These are phyloP conservation scores for Euzetes globulus DNA, from an alignment of 2,888 invertebrate genomes.

Conservation along the genomic window DNA sequence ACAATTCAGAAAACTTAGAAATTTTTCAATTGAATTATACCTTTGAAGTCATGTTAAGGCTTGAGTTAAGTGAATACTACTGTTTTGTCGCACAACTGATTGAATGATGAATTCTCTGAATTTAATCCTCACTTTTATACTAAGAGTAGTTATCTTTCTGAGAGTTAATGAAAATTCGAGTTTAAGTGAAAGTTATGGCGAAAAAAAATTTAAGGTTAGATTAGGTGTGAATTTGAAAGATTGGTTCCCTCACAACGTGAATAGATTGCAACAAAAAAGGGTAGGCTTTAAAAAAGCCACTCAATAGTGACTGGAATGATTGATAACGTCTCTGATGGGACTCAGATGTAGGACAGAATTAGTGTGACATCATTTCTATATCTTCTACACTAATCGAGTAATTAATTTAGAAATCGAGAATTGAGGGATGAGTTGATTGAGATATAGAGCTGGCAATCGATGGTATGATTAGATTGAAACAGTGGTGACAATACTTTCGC, in stretches of 20 bases:
- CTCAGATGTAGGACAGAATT: neutral
- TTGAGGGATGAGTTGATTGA: neutral
- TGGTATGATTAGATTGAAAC: no score
- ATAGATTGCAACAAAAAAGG: neutral
- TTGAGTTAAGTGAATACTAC: neutral
- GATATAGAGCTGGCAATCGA: neutral
- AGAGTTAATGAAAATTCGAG: neutral
- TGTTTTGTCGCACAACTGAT: neutral
- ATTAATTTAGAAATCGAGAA: neutral
- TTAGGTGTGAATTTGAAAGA: neutral
- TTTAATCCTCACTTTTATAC: neutral
- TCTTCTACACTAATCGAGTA: neutral
- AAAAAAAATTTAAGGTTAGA: constrained; percentile 2
- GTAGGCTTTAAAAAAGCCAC: neutral
- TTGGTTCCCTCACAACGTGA: neutral
- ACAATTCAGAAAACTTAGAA: neutral
- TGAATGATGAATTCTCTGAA: neutral
- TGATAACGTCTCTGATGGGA: neutral
- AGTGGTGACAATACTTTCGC: no score
- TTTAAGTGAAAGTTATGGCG: neutral
- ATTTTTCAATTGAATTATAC: neutral
- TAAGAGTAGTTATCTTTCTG: neutral
- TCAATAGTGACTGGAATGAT: neutral
- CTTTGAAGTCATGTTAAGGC: neutral
- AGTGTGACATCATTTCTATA: neutral